Conservation (phyloP, 1,140 invertebrate species). For the Polypedilum pembai region DNA sequence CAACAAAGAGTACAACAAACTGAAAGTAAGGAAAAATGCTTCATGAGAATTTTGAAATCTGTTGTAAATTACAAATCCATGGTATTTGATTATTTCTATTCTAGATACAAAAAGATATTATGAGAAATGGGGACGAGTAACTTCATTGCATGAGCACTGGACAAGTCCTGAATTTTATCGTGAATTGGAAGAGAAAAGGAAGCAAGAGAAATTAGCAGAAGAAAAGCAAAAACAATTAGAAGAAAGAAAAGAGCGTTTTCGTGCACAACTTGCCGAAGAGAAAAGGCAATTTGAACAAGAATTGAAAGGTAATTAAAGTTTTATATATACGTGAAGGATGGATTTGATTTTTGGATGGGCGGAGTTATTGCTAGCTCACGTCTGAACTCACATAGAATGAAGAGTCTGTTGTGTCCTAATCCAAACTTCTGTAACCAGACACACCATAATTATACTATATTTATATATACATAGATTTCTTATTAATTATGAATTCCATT, state of each 20-base stretch:
- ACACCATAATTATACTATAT: too few relatives aligned
- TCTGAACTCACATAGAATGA: too few relatives aligned
- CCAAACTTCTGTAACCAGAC: too few relatives aligned
- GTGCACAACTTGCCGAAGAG: constrained; percentile 47
- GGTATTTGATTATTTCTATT: neutral
- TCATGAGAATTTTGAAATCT: constrained; percentile 34
- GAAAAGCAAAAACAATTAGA: constrained; percentile 44
- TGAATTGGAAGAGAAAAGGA: constrained; percentile 42
- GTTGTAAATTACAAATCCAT: neutral
- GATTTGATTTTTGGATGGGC: too few relatives aligned
- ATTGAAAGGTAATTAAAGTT: constrained; percentile 35
- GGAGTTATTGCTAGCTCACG: too few relatives aligned
- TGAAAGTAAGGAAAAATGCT: constrained; percentile 44
- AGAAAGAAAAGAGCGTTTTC: constrained; percentile 45
- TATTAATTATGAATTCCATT: neutral
- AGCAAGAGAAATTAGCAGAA: constrained; percentile 38
- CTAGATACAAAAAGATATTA: constrained; percentile 39
- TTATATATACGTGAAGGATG: too few relatives aligned
- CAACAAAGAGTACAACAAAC: constrained; percentile 41
- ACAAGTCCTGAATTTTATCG: constrained; percentile 47
- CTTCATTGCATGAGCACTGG: constrained; percentile 42
- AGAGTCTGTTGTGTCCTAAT: too few relatives aligned
- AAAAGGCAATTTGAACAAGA: constrained; percentile 44
- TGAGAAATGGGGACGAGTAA: constrained; percentile 44
- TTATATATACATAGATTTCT: too few relatives aligned